phyloP scores from a whole-genome alignment of 1,140 invertebrate species.

The Drosophila takahashii region DNA sequence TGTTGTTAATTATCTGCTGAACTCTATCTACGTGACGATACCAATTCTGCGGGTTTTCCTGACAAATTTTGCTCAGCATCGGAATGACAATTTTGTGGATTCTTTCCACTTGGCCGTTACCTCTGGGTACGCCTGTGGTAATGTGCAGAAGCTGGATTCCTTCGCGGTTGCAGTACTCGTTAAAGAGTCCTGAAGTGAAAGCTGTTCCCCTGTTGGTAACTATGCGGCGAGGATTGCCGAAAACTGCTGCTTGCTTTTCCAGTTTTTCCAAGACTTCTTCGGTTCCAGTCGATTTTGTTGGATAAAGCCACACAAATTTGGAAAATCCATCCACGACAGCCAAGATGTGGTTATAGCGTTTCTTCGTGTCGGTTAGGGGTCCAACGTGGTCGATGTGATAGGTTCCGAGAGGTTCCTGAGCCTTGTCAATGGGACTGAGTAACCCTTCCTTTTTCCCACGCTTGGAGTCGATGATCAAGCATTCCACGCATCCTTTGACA shows the following conservation, averaged over 20 bases:
- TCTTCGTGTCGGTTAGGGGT: neutral
- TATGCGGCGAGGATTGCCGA: neutral
- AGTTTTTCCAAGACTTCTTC: neutral
- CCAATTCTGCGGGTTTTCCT: neutral
- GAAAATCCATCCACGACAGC: conserved; percentile 1
- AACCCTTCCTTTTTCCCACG: neutral
- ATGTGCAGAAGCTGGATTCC: too few relatives aligned
- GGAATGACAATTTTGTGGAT: too few relatives aligned
- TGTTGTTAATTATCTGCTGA: neutral
- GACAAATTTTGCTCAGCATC: too few relatives aligned
- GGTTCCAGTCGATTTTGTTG: neutral
- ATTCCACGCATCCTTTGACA: too few relatives aligned
- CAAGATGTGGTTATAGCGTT: neutral
- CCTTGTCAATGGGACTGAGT: neutral
- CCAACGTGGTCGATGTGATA: neutral
- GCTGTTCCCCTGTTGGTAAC: neutral
- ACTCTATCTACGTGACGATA: neutral
- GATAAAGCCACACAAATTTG: neutral
- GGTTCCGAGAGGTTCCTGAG: neutral
- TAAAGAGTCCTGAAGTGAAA: neutral
- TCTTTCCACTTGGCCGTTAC: too few relatives aligned
- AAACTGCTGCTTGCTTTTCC: neutral
- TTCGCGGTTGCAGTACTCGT: neutral
- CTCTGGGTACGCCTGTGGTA: too few relatives aligned
- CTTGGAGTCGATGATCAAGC: neutral